Evolutionary conservation across 2,797 vertebrate species (phyloP).

Genomic region (Lepus townsendii): DNA sequence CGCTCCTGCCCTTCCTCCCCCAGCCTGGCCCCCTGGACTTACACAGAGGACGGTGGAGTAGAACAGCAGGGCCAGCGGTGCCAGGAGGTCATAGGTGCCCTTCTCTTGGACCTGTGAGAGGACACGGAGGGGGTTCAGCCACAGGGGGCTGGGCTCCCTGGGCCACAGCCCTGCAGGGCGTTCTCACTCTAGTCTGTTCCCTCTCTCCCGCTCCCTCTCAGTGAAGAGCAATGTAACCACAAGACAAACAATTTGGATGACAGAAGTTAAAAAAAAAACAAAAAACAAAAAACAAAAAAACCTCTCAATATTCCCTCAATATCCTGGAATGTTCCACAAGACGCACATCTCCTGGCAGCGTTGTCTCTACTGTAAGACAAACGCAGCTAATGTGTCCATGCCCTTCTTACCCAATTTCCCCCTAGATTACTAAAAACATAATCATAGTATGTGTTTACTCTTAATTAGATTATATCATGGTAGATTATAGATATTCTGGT

Average conservation of each 20-base stretch:
- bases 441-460: neutral
- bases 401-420: neutral
- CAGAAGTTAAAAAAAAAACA: neutral
- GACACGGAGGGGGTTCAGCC: neutral
- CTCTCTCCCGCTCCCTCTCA: too few species aligned
- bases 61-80: conserved; percentile 95
- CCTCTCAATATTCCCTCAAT: too few species aligned
- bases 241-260: conserved; percentile 10
- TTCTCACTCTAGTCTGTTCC: neutral
- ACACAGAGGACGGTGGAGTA: conserved; percentile 95
- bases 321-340: too few species aligned
- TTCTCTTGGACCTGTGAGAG: conserved; percentile 94
- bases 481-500: too few species aligned
- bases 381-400: too few species aligned
- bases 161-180: neutral
- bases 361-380: too few species aligned
- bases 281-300: too few species aligned
- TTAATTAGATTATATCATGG: too few species aligned
- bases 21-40: conserved; percentile 74
- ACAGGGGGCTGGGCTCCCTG: too few species aligned
- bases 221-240: neutral
- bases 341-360: too few species aligned
- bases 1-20: neutral
- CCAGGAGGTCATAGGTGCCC: conserved; percentile 95
- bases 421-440: neutral